Evolutionary conservation across 1,140 invertebrate genomes (phyloP).

Genomic region (Sesamia nonagrioides): DNA sequence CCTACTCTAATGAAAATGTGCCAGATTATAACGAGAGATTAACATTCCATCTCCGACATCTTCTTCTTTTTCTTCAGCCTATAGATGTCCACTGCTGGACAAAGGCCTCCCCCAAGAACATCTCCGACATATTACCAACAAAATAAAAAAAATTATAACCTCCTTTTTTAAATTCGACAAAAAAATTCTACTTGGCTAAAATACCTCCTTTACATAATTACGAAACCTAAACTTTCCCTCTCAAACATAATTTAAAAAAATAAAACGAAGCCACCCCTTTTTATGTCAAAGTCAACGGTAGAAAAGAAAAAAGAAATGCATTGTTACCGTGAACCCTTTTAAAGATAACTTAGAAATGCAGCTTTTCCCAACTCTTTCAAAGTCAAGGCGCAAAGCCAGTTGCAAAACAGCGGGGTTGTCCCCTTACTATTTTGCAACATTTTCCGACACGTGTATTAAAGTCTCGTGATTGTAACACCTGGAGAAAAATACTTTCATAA

Average conservation of each 20-base stretch:
- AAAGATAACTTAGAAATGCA: constrained; percentile 14
- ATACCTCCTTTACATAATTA: neutral
- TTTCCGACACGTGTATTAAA: neutral
- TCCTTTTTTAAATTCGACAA: too few species aligned
- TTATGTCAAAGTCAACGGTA: neutral
- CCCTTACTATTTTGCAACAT: neutral
- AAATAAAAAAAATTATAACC: too few species aligned
- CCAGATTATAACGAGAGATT: too few species aligned
- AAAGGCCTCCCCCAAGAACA: too few species aligned
- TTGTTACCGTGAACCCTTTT: constrained; percentile 7
- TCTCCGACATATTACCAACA: too few species aligned
- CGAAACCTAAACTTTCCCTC: neutral
- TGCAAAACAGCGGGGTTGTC: neutral
- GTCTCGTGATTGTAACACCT: neutral
- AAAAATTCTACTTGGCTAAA: too few species aligned
- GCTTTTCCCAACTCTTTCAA: neutral
- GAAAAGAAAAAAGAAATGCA: constrained; percentile 7
- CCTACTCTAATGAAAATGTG: too few species aligned
- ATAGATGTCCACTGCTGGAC: too few species aligned
- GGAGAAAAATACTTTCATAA: neutral
- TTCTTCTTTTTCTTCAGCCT: too few species aligned
- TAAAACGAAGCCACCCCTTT: too few species aligned
- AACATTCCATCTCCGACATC: too few species aligned
- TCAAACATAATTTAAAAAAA: neutral
- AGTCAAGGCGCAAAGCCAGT: neutral